Base-by-base conservation (phyloP, 2,113 vertebrate genomes). In the Catharus fuscescens region DNA sequence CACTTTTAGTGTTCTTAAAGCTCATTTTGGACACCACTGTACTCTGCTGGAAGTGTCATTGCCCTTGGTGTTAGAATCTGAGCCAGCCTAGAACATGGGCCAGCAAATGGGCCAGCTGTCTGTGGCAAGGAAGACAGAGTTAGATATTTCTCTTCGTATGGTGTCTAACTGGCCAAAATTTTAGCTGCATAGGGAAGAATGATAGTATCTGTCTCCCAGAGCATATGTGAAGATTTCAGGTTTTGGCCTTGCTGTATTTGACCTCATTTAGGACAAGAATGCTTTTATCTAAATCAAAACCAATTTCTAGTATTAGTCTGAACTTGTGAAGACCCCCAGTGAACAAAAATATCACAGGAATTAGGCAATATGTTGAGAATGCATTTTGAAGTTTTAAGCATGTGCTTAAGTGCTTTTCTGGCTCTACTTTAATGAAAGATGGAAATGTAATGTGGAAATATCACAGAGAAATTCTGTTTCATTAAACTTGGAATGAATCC, bases 251-350 rank as follows among this genome's bases (percentile, higher is more conserved):
- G 44, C 29, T 93, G 25, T 84, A 45, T 90, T 96, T 93, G 92
- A 96, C 95, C 94, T 95, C 92, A 71, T 92, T 96, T 93, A 92
- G 94, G 92, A 94, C 88, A 88, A 86, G 77, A 93, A 96, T 97
- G 92, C 95, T 96, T 97, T 95, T 96, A 96, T 97, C 93, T 96
- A 96, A 96, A 95, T 95, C 96, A 97, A 97, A 97, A 80, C 40
- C 28, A 88, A 96, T 96, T 94, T 97, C 82, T 80, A 86, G 88
- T 80, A 71, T 84, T 70, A 74, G 57, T 66, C 59, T 97, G 95
- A 96, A 95, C 93, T 96, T 93, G 93, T 95, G 88, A 95, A 96
- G 93, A 88, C 80, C 92, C 94, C 90, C 95, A 94, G 69, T 90
- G 86, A 96, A 93, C 90, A 94, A 88, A 95, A 92, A 92, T 95